Base-by-base conservation (phyloP, 2,113 vertebrate species). In the Saimiri boliviensis region DNA sequence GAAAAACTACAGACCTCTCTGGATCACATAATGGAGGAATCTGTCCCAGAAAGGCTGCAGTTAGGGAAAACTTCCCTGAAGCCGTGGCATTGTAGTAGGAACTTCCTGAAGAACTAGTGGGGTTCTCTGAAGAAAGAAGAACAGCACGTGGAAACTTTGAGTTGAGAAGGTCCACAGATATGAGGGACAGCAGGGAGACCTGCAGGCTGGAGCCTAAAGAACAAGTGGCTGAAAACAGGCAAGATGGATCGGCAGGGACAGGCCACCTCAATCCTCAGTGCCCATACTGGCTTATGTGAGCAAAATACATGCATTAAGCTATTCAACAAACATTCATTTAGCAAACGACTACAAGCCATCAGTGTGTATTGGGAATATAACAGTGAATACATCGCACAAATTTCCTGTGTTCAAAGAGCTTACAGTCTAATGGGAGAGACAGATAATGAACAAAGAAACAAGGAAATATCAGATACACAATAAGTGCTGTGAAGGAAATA, bases 311-410 rank as follows among this genome's bases (percentile, higher is more conserved):
- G 23, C 63, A 58, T 37, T 40, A 27, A 35, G n/a, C 56, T 84
- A 56, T 40, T 85, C 71, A 54, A 63, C n/a, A 56, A 70, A 66
- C 60, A 85, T 52, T 71, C 35, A 32, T 42, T 83, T 45, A 96
- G 54, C 76, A 35, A 35, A 63, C 23, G 71, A 54, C 54, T 30
- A 3, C 52, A 49, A 42, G 81, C 12, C 47, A 68, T 49, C 63
- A 9, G 4, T 42, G 73, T 42, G 21, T 35, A 11, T 13, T 70
- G 45, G 17, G 30, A n/a, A 74, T 17, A 54, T 45, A 92, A 7
- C 12, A 9, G 10, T 14, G 25, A 70, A 40, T 14, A 23, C 12
- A 32, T 42, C 12, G 21, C 12, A n/a, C 3, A 66, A n/a, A 32
- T 82, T 54, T 63, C 66, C 71, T 60, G n/a, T 13, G 81, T 56